phyloP scores from a whole-genome alignment of 2,113 vertebrate genomes.

The Motacilla alba region DNA sequence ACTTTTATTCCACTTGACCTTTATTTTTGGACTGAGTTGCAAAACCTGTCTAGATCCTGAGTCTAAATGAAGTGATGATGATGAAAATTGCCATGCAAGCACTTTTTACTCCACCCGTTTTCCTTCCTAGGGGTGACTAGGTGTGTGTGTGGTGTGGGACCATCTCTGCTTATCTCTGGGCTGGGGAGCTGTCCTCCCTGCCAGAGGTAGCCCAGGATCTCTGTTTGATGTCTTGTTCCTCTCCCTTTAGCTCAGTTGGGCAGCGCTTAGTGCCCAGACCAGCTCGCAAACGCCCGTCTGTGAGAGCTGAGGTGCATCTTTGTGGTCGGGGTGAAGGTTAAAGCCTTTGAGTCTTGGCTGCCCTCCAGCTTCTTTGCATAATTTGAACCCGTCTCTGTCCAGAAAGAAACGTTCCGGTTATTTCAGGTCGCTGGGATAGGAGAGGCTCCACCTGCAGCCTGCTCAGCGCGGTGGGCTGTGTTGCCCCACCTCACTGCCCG shows the following conservation, averaged over 20 bases:
- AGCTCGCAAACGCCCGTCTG: background rate
- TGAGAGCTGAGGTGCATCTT: background rate
- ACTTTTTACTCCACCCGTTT: background rate
- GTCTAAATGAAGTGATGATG: background rate
- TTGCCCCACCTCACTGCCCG: fast-evolving
- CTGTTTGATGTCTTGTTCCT: background rate
- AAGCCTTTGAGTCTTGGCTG: background rate
- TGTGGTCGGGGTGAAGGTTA: background rate
- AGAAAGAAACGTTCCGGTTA: background rate
- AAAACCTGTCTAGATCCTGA: background rate
- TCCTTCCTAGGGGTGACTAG: background rate
- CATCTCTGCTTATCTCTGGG: background rate
- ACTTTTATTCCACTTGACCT: background rate
- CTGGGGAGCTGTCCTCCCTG: background rate
- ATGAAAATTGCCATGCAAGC: background rate
- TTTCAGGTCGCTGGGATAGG: background rate
- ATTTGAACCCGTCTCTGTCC: background rate
- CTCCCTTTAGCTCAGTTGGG: fast-evolving
- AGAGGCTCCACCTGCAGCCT: background rate
- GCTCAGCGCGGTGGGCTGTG: fast-evolving
- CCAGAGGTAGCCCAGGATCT: fast-evolving
- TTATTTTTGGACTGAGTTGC: background rate
- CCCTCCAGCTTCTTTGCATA: background rate
- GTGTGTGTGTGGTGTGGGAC: background rate
- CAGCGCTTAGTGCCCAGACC: background rate